Evolutionary conservation across 2,888 invertebrate genomes (phyloP).

Genomic region (Rhorus exstirpatorius): DNA sequence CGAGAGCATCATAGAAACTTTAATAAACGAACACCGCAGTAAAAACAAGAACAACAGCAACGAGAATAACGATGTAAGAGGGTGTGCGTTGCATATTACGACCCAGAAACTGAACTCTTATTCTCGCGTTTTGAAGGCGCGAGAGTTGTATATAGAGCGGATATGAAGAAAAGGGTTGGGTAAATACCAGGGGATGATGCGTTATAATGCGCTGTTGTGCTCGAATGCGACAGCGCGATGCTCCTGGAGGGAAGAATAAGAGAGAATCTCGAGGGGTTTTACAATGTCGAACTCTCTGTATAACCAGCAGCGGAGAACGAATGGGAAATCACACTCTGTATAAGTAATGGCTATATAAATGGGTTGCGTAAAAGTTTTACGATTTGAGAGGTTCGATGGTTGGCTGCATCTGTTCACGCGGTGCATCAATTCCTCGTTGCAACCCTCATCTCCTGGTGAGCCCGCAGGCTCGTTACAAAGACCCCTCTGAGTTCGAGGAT

Average conservation of each 20-base stretch:
- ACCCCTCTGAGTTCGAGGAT: too few relatives aligned
- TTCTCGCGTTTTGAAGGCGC: slow-evolving; percentile 23
- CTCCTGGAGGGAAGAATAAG: slow-evolving; percentile 27
- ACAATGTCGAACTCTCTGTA: background rate
- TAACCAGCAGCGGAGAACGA: slow-evolving; percentile 50
- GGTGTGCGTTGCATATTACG: slow-evolving; percentile 33
- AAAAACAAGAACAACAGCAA: slow-evolving; percentile 75
- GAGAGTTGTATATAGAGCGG: background rate
- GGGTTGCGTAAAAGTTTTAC: slow-evolving; percentile 81
- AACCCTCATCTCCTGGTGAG: too few relatives aligned
- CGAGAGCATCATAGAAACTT: slow-evolving; percentile 64
- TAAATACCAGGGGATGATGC: background rate
- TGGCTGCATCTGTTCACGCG: slow-evolving; percentile 79
- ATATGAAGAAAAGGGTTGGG: background rate
- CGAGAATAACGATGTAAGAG: slow-evolving; percentile 55
- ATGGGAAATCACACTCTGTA: slow-evolving; percentile 57
- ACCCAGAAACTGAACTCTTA: slow-evolving; percentile 32
- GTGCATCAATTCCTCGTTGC: background rate
- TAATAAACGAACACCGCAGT: slow-evolving; percentile 79
- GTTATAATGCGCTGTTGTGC: slow-evolving; percentile 19
- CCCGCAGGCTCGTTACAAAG: too few relatives aligned
- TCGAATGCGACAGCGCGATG: slow-evolving; percentile 28
- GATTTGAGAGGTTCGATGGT: slow-evolving; percentile 75
- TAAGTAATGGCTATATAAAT: too few relatives aligned
- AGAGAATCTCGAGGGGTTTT: slow-evolving; percentile 1